Conservation (phyloP, 1,140 invertebrate genomes). For the Arctopsyche grandis region DNA sequence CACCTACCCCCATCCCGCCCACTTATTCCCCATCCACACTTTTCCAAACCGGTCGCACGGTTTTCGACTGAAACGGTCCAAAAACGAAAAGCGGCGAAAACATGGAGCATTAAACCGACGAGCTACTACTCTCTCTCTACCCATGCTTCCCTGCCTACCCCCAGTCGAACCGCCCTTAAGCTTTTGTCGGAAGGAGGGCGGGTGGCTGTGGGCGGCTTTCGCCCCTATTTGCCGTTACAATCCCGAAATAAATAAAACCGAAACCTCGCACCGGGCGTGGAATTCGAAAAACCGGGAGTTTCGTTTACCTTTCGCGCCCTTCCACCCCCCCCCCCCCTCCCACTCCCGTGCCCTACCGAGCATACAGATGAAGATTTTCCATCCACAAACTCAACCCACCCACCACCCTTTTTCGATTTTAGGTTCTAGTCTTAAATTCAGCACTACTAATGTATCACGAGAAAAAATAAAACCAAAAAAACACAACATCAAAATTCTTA, state of each 20-base stretch:
- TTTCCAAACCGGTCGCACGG: no score
- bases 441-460: no score
- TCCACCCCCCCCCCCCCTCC: no score
- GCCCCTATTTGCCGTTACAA: conserved; percentile 43
- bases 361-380: conserved; percentile 11
- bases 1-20: conserved; percentile 8
- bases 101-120: conserved; percentile 46
- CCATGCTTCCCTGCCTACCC: background rate
- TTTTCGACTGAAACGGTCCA: background rate
- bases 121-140: background rate
- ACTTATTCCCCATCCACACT: background rate
- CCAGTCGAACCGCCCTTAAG: conserved; percentile 24
- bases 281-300: conserved; percentile 41
- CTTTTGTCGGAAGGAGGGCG: background rate
- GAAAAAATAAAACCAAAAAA: no score
- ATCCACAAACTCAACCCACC: background rate
- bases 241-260: conserved; percentile 54
- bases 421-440: no score
- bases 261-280: conserved; percentile 44
- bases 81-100: conserved; percentile 47
- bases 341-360: background rate
- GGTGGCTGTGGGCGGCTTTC: background rate
- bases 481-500: no score
- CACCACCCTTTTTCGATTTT: background rate
- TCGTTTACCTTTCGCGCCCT: conserved; percentile 35